A percentile compares a stretch with the other conserved stretches of the same genome.
These are phyloP conservation scores for Asbolus verrucosus DNA, from an alignment of 1,140 invertebrate species.

Conservation along the genomic window DNA sequence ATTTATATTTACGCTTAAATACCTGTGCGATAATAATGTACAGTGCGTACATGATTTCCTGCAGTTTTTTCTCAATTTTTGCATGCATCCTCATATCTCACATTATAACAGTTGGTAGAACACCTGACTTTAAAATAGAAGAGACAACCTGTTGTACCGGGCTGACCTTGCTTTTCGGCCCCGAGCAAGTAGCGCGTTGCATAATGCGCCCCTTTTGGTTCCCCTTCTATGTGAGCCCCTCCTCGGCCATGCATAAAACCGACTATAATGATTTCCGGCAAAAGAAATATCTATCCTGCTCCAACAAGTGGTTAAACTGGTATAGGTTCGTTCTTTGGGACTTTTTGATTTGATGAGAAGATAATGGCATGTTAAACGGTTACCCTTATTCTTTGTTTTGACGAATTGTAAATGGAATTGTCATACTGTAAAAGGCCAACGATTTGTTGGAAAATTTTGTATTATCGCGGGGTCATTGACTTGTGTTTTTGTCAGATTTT, in stretches of 20 bases:
- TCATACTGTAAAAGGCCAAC: no score
- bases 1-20: no score
- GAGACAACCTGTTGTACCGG: constrained; percentile 46
- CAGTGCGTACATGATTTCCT: no score
- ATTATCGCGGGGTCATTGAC: constrained; percentile 5
- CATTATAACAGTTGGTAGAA: no score
- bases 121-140: constrained; percentile 27
- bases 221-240: constrained; percentile 40
- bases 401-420: no score
- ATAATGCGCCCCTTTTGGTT: constrained; percentile 51
- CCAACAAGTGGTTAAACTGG: constrained; percentile 43
- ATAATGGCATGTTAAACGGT: constrained; percentile 13
- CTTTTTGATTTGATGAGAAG: neutral
- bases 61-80: neutral
- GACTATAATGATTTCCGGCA: constrained; percentile 53
- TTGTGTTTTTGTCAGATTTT: no score
- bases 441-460: no score
- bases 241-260: constrained; percentile 51
- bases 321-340: neutral
- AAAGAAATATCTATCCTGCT: constrained; percentile 44
- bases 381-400: no score
- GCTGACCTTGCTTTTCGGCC: constrained; percentile 54
- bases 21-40: no score
- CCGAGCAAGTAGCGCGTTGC: constrained; percentile 47
- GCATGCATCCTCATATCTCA: constrained; percentile 17